Evolutionary conservation across 2,113 vertebrate genomes (phyloP), one percentile per base, ranked within the genome.

Genomic region (Trematocara unimaculatum): DNA sequence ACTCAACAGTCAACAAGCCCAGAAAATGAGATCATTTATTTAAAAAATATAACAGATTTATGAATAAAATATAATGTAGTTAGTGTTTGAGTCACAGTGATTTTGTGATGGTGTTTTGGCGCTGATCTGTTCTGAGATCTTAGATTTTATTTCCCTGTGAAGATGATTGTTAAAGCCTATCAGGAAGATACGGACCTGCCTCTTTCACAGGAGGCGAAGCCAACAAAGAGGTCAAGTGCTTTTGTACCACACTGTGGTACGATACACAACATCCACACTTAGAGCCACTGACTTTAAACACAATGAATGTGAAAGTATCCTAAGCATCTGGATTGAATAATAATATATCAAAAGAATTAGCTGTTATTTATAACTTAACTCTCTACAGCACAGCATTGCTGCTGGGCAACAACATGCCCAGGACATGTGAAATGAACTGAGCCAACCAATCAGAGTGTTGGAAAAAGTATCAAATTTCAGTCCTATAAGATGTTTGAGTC

Each of bases 101-200:
- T 40, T 40, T 0, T 67, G 18, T 67, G 35, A 20, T 0, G n/a
- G 0, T 20, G 35, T 8, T 67, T 67, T 0, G 4, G 0, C 4
- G 6, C 62, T 67, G 62, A 67, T 67, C 33, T 40, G 31, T n/a
- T 64, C 9, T 35, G 0, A 64, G 31, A n/a, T 10, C 15, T 64
- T n/a, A 2, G 17, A 35, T 35, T 62, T 62, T 62, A 35, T 62
- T 62, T 62, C 3, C 15, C 31, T 35, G 62, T 67, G 62, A 20
- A 20, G 18, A 20, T 67, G 4, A 42, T 23, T 8, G 42, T 14
- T 67, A 20, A 67, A 38, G 33, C 7, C 62, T 70, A 13, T 14
- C 62, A n/a, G 10, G 10, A 0, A 13, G 33, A 64, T n/a, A 0
- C 6, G 1, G 60, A 64, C 60, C 10, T 64, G 10, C 3, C 17